Conservation (phyloP, 2,797 vertebrate genomes). For the Myripristis jacobus region DNA sequence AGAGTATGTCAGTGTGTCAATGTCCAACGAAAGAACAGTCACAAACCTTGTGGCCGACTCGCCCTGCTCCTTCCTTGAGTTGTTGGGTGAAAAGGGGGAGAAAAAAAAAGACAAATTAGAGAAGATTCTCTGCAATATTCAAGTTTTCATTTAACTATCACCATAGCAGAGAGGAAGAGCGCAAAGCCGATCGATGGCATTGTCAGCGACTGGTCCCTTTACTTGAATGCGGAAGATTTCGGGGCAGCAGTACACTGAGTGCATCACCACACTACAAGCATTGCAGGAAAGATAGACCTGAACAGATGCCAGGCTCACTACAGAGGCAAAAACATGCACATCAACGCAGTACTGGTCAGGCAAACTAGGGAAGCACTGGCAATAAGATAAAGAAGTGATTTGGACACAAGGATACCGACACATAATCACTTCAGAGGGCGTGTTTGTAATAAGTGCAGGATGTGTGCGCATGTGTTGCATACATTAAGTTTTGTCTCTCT, state of each 20-base stretch:
- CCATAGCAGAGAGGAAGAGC: no score
- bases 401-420: conserved; percentile 10
- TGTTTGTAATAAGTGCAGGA: neutral
- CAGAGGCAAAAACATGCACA: conserved; percentile 73
- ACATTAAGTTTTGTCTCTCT: neutral
- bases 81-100: conserved; percentile 83
- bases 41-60: conserved; percentile 84
- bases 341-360: conserved; percentile 78
- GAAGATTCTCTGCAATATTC: conserved; percentile 8
- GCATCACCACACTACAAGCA: conserved; percentile 57
- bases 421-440: neutral
- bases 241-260: conserved; percentile 52
- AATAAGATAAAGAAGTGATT: conserved; percentile 66
- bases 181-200: conserved; percentile 36
- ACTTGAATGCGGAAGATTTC: conserved; percentile 27
- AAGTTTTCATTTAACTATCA: conserved; percentile 51
- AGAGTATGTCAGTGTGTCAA: neutral
- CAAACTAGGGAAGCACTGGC: conserved; percentile 80
- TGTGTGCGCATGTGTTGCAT: conserved; percentile 2
- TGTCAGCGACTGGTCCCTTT: conserved; percentile 19
- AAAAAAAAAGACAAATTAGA: conserved; percentile 77
- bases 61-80: conserved; percentile 93
- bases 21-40: conserved; percentile 32
- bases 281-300: conserved; percentile 24
- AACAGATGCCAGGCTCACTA: conserved; percentile 40